Evolutionary conservation across 2,113 vertebrate genomes (phyloP).

Genomic region (Silurus asotus): DNA sequence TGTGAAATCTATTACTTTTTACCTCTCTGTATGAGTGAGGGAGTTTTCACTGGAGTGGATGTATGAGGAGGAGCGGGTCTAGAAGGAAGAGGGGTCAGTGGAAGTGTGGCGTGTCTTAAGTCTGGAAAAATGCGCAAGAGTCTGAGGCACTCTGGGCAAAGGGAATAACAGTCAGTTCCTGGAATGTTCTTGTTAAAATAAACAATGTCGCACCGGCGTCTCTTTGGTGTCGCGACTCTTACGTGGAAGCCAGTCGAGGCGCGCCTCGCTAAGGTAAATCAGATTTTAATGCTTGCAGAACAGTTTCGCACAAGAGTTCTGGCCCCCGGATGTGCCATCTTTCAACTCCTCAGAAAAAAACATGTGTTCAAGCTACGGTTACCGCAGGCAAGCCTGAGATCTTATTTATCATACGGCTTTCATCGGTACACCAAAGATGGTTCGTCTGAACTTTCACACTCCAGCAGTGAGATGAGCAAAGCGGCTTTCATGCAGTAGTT

Average conservation of each 20-base stretch:
- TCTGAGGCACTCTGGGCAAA: constrained; percentile 52
- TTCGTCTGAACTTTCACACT: constrained; percentile 40
- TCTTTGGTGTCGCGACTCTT: constrained; percentile 29
- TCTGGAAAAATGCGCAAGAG: constrained; percentile 67
- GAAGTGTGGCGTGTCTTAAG: constrained; percentile 60
- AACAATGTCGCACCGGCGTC: constrained; percentile 63
- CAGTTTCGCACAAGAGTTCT: constrained; percentile 64
- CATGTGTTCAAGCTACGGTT: constrained; percentile 72
- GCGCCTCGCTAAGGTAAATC: constrained; percentile 66
- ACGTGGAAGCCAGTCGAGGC: constrained; percentile 61
- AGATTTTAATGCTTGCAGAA: constrained; percentile 65
- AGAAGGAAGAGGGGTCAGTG: constrained; percentile 17
- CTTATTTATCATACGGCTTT: constrained; percentile 66
- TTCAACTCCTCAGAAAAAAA: constrained; percentile 76
- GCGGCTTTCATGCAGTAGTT: constrained; percentile 9
- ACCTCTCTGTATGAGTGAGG: constrained; percentile 45
- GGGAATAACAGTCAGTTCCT: constrained; percentile 72
- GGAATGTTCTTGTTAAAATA: constrained; percentile 76
- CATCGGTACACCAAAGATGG: constrained; percentile 60
- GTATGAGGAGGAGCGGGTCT: constrained; percentile 12
- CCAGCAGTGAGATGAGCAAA: constrained; percentile 1
- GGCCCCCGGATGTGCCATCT: constrained; percentile 71
- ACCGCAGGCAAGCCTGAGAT: constrained; percentile 61
- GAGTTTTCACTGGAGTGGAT: constrained; percentile 37
- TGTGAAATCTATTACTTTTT: background rate